A percentile compares a stretch with the other conserved stretches of the same genome.
Evolutionary conservation across 1,140 invertebrate genomes (phyloP).

Genomic region (Micrasema longulum): DNA sequence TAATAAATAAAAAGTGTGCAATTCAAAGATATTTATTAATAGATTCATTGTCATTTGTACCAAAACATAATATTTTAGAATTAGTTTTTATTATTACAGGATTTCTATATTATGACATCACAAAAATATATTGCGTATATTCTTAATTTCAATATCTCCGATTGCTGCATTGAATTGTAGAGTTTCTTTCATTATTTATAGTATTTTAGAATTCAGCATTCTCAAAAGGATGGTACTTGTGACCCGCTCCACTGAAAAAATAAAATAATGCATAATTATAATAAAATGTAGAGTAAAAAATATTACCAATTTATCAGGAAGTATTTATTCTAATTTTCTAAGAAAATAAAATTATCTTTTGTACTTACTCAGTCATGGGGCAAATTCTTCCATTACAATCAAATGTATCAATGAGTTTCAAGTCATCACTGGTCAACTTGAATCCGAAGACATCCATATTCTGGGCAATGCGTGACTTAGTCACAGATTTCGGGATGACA

Average conservation of each 20-base stretch:
- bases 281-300: too few relatives aligned
- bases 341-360: too few relatives aligned
- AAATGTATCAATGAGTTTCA: slow-evolving; percentile 63
- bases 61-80: too few relatives aligned
- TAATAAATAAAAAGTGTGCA: background rate
- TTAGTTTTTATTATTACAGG: too few relatives aligned
- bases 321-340: too few relatives aligned
- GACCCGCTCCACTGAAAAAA: slow-evolving; percentile 60
- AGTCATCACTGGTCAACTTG: slow-evolving; percentile 69
- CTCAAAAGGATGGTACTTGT: slow-evolving; percentile 63
- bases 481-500: slow-evolving; percentile 74
- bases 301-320: too few relatives aligned
- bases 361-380: slow-evolving; percentile 59
- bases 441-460: slow-evolving; percentile 83
- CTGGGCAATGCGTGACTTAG: slow-evolving; percentile 72
- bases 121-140: too few relatives aligned
- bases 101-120: too few relatives aligned
- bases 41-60: background rate
- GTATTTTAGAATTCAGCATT: slow-evolving; percentile 56
- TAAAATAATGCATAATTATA: too few relatives aligned
- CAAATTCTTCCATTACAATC: slow-evolving; percentile 63
- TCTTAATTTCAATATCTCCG: too few relatives aligned
- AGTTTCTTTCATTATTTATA: background rate
- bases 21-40: background rate
- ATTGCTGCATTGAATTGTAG: too few relatives aligned